These are phyloP conservation scores for Melitaea athalia DNA, from an alignment of 2,888 invertebrate genomes.

Conservation along the genomic window DNA sequence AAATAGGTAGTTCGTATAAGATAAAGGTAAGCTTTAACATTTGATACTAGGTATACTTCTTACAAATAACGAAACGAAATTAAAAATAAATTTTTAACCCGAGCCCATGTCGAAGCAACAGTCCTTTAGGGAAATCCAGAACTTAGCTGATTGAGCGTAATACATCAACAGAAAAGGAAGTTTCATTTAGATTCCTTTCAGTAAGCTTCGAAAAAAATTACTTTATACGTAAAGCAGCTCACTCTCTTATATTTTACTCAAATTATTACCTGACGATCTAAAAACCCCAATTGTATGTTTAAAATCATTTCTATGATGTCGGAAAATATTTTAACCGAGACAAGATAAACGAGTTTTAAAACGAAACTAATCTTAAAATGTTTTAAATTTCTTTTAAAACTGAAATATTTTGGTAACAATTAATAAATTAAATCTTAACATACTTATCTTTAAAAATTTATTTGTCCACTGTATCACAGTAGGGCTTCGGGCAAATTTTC, in stretches of 20 bases:
- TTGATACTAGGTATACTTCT: not conserved
- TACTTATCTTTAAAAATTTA: too few species aligned
- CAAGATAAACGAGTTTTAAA: not conserved
- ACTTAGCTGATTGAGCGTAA: slow-evolving; percentile 4
- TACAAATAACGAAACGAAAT: not conserved
- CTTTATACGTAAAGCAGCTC: slow-evolving; percentile 16
- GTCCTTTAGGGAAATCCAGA: slow-evolving; percentile 7
- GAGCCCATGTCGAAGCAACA: slow-evolving; percentile 7
- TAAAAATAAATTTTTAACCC: not conserved
- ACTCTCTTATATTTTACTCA: slow-evolving; percentile 7
- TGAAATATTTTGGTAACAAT: too few species aligned
- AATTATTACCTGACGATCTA: not conserved
- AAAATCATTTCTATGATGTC: not conserved
- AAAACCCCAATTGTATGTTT: not conserved
- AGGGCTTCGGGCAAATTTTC: too few species aligned
- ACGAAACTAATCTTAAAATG: too few species aligned
- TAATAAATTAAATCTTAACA: too few species aligned
- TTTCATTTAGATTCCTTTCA: slow-evolving; percentile 19
- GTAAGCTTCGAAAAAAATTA: slow-evolving; percentile 20
- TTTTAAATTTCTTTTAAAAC: too few species aligned
- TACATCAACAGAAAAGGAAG: slow-evolving; percentile 24
- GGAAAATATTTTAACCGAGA: not conserved
- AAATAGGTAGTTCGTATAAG: not conserved
- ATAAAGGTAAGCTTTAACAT: not conserved
- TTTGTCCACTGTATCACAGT: too few species aligned